A percentile compares a stretch with the other conserved stretches of the same genome.
Evolutionary conservation across 1,140 invertebrate genomes (phyloP).

Genomic region (Pectinophora gossypiella): DNA sequence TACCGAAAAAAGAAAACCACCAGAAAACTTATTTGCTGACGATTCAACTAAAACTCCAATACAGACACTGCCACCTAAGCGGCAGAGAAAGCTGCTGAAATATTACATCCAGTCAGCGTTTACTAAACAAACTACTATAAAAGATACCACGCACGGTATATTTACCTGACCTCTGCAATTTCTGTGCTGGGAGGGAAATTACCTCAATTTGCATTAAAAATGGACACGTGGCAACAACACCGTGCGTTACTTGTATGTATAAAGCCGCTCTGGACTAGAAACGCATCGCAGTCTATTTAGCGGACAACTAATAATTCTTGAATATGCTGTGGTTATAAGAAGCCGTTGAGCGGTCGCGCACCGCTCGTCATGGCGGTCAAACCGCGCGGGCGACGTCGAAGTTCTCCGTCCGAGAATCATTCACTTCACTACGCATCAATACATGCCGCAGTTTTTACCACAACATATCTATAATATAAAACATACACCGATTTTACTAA

Average conservation of each 20-base stretch:
- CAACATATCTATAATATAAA: slow-evolving; percentile 26
- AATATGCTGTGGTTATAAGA: too few relatives aligned
- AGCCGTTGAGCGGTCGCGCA: too few relatives aligned
- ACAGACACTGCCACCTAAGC: too few relatives aligned
- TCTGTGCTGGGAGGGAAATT: not conserved
- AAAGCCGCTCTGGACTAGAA: too few relatives aligned
- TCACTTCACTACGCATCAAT: slow-evolving; percentile 29
- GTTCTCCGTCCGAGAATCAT: not conserved
- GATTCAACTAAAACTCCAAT: not conserved
- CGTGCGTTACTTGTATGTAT: not conserved
- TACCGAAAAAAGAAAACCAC: too few relatives aligned
- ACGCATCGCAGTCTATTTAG: too few relatives aligned
- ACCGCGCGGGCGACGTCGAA: not conserved
- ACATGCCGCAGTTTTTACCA: slow-evolving; percentile 41
- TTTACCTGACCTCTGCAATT: not conserved
- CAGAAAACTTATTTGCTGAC: too few relatives aligned
- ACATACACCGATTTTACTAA: too few relatives aligned
- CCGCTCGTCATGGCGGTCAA: not conserved
- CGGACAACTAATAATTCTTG: too few relatives aligned
- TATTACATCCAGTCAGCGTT: not conserved
- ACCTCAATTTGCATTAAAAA: not conserved
- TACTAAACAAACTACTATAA: not conserved
- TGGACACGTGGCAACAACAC: not conserved
- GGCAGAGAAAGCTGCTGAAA: not conserved
- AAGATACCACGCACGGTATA: not conserved